Conservation (phyloP, 2,113 vertebrate species). For the Indicator maculatus region DNA sequence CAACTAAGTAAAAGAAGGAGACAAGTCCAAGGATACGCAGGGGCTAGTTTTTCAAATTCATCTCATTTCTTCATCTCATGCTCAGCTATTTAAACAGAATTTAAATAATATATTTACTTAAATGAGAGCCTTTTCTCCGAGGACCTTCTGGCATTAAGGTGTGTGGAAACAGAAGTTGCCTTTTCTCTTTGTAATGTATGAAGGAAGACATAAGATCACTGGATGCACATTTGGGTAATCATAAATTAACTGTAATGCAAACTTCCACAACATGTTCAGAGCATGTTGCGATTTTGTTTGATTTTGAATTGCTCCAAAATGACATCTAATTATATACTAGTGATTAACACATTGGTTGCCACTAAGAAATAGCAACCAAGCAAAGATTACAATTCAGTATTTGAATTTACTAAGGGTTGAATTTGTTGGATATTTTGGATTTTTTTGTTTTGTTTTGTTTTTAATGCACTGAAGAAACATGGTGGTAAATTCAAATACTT, state of each 20-base stretch:
- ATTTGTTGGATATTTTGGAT: slow-evolving; percentile 20
- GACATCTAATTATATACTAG: slow-evolving; percentile 71
- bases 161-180: slow-evolving; percentile 15
- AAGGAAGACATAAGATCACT: slow-evolving; percentile 55
- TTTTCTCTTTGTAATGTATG: slow-evolving; percentile 40
- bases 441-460: neutral
- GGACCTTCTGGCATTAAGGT: slow-evolving; percentile 11
- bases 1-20: neutral
- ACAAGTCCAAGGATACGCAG: neutral
- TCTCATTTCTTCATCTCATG: neutral
- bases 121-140: slow-evolving; percentile 18
- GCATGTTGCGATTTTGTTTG: slow-evolving; percentile 69
- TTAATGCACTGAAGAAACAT: neutral
- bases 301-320: slow-evolving; percentile 73
- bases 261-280: slow-evolving; percentile 67
- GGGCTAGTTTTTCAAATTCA: slow-evolving; percentile 5
- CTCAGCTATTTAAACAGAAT: slow-evolving; percentile 33
- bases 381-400: slow-evolving; percentile 50
- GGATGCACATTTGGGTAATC: slow-evolving; percentile 65
- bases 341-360: slow-evolving; percentile 67
- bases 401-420: slow-evolving; percentile 41
- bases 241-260: slow-evolving; percentile 72
- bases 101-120: slow-evolving; percentile 16
- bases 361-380: slow-evolving; percentile 64
- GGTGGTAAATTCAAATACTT: slow-evolving; percentile 45